phyloP scores from a whole-genome alignment of 92 coral and sea anemone genomes.

The Porites cylindrica region DNA sequence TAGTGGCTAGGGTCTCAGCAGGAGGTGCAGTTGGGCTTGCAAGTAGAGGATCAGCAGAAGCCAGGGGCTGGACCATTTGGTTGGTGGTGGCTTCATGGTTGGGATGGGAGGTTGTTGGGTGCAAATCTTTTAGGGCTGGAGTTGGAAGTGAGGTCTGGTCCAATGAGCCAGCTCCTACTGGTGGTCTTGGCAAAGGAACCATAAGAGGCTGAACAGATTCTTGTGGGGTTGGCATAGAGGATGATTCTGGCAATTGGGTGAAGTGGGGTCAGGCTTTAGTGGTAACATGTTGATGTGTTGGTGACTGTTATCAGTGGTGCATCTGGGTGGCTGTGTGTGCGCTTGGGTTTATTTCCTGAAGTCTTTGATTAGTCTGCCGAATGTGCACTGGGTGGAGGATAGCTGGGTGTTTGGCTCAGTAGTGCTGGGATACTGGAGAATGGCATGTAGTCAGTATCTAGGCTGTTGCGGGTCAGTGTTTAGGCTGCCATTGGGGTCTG shows the following conservation, averaged over 20 bases:
- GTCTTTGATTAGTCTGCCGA: conserved; percentile 9
- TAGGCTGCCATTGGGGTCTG: too few species aligned
- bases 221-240: neutral
- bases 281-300: conserved; percentile 4
- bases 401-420: too few species aligned
- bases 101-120: neutral
- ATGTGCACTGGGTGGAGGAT: too few species aligned
- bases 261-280: neutral
- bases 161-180: neutral
- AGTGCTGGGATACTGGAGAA: too few species aligned
- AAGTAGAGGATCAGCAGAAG: neutral
- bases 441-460: too few species aligned
- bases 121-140: neutral
- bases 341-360: conserved; percentile 39
- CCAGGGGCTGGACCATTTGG: neutral
- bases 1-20: neutral
- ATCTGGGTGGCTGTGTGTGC: conserved; percentile 28
- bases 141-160: too few species aligned
- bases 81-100: neutral
- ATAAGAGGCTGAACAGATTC: neutral
- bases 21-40: conserved; percentile 17
- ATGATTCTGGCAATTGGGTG: too few species aligned
- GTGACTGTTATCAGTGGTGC: conserved; percentile 53
- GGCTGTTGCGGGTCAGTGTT: too few species aligned
- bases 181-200: neutral